A percentile compares a stretch with the other conserved stretches of the same genome.
phyloP scores from a whole-genome alignment of 2,888 invertebrate species.

The Cryptophagus acutangulus region DNA sequence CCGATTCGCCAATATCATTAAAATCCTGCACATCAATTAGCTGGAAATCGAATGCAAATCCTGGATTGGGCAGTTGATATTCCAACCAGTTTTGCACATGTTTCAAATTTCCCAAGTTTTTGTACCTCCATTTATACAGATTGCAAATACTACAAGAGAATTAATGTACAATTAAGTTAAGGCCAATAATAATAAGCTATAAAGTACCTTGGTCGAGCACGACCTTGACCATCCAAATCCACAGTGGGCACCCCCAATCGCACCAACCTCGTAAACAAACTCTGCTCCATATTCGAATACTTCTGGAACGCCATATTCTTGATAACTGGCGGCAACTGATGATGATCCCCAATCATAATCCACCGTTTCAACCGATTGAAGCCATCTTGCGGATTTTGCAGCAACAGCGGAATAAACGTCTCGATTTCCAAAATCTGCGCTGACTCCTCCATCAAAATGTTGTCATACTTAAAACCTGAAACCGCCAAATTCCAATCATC shows the following conservation, averaged over 20 bases:
- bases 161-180: slow-evolving; percentile 1
- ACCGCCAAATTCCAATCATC: not conserved
- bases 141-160: slow-evolving; percentile 69
- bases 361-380: slow-evolving; percentile 93
- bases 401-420: slow-evolving; percentile 94
- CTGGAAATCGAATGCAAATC: slow-evolving; percentile 90
- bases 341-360: slow-evolving; percentile 99
- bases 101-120: slow-evolving; percentile 86
- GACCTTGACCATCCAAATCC: slow-evolving; percentile 95
- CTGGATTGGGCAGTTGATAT: slow-evolving; percentile 87
- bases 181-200: not conserved
- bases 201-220: slow-evolving; percentile 73
- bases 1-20: slow-evolving; percentile 93
- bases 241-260: slow-evolving; percentile 95
- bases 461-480: slow-evolving; percentile 91
- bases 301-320: slow-evolving; percentile 99
- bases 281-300: slow-evolving; percentile 99
- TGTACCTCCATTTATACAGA: slow-evolving; percentile 95
- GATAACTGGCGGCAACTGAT: slow-evolving; percentile 97
- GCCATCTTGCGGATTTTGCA: slow-evolving; percentile 98
- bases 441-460: slow-evolving; percentile 98
- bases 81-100: slow-evolving; percentile 83
- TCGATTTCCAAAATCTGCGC: slow-evolving; percentile 99
- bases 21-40: slow-evolving; percentile 95
- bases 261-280: slow-evolving; percentile 93